A percentile compares a stretch with the other conserved stretches of the same genome.
phyloP scores from a whole-genome alignment of 2,888 invertebrate species.

The Drosophila peninsularis region DNA sequence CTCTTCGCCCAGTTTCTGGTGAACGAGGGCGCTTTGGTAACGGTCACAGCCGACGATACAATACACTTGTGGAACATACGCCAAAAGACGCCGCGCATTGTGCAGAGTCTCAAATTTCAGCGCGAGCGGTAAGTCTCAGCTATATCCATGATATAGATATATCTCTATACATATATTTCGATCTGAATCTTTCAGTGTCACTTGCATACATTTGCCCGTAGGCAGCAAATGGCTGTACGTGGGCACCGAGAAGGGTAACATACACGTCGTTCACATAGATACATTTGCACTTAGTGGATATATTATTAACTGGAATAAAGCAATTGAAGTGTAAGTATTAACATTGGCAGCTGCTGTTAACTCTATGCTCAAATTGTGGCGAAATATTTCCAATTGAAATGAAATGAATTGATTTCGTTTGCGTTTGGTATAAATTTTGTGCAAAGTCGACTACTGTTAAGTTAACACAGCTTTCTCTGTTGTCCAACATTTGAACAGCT shows the following conservation, averaged over 20 bases:
- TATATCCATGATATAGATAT: background rate
- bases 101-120: slow-evolving; percentile 98
- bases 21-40: slow-evolving; percentile 98
- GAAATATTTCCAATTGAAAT: background rate
- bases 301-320: slow-evolving; percentile 99
- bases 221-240: slow-evolving; percentile 99
- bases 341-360: background rate
- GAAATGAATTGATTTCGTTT: too few species aligned
- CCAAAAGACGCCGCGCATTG: slow-evolving; percentile 96
- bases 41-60: slow-evolving; percentile 97
- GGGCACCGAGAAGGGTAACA: slow-evolving; percentile 98
- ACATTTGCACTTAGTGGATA: slow-evolving; percentile 98
- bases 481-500: too few species aligned
- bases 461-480: too few species aligned
- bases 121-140: slow-evolving; percentile 90
- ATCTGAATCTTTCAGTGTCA: slow-evolving; percentile 89
- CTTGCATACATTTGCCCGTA: slow-evolving; percentile 96
- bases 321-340: slow-evolving; percentile 97
- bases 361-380: background rate
- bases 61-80: slow-evolving; percentile 99
- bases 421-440: too few species aligned
- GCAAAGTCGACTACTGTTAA: too few species aligned
- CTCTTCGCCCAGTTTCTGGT: slow-evolving; percentile 96
- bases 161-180: background rate
- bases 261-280: slow-evolving; percentile 98